Percentiles rank a stretch among this genome's conserved stretches.
Conservation (phyloP, 2,888 invertebrate species). For the Yponomeuta sedellus region DNA sequence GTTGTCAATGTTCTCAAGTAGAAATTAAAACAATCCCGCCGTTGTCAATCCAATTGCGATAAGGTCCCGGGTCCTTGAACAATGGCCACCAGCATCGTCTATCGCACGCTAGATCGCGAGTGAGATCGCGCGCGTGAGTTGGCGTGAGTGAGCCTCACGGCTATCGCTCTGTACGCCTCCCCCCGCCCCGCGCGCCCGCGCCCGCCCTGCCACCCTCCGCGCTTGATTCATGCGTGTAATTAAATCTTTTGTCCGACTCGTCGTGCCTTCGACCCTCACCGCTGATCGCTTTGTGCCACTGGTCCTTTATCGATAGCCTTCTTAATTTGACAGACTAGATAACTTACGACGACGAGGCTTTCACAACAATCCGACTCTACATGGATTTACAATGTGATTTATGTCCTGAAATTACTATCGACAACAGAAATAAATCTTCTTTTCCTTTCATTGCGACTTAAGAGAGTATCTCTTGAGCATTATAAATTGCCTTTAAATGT, state of each 20-base stretch:
- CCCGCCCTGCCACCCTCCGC: slow-evolving; percentile 25
- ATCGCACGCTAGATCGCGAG: slow-evolving; percentile 2
- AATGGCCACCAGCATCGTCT: slow-evolving; percentile 30
- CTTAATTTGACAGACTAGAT: slow-evolving; percentile 51
- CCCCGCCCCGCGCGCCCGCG: slow-evolving; percentile 33
- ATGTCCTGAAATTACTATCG: slow-evolving; percentile 30
- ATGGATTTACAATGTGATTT: slow-evolving; percentile 52
- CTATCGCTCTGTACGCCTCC: slow-evolving; percentile 43
- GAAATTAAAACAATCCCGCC: slow-evolving; percentile 3
- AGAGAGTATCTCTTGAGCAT: background rate
- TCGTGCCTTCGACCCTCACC: slow-evolving; percentile 45
- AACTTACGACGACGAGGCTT: slow-evolving; percentile 25
- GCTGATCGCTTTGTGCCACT: slow-evolving; percentile 52
- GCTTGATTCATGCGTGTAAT: slow-evolving; percentile 76
- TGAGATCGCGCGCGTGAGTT: slow-evolving; percentile 47
- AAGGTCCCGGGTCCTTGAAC: slow-evolving; percentile 49
- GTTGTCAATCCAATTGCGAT: slow-evolving; percentile 35
- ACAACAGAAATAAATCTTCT: slow-evolving; percentile 12
- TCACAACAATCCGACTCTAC: slow-evolving; percentile 45
- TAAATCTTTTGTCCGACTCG: slow-evolving; percentile 70
- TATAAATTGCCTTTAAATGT: background rate
- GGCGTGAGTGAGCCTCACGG: slow-evolving; percentile 47
- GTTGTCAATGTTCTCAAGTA: background rate
- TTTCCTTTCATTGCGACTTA: slow-evolving; percentile 4
- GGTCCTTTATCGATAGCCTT: slow-evolving; percentile 44